Conservation (phyloP, 2,888 invertebrate genomes). For the Eristalis arbustorum region DNA sequence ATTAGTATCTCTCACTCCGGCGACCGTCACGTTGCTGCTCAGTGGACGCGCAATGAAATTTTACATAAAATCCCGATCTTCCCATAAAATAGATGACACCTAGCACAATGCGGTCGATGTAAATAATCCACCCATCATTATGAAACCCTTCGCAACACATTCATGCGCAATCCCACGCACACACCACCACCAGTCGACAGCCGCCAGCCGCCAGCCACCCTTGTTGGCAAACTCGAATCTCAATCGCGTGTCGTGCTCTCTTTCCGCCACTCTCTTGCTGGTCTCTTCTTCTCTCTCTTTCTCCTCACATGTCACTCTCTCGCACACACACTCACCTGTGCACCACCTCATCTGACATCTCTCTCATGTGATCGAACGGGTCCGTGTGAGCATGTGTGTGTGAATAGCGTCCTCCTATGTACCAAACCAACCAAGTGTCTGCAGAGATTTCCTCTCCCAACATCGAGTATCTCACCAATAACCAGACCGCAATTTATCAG, state of each 20-base stretch:
- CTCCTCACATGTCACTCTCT: slow-evolving; percentile 1
- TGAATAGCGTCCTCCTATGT: slow-evolving; percentile 25
- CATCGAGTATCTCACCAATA: slow-evolving; percentile 67
- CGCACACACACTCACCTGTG: slow-evolving; percentile 7
- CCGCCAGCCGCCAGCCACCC: neutral
- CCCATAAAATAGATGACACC: slow-evolving; percentile 31
- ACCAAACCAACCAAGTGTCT: slow-evolving; percentile 62
- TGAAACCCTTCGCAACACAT: slow-evolving; percentile 21
- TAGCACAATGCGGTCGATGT: slow-evolving; percentile 13
- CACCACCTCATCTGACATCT: neutral
- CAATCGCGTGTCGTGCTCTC: neutral
- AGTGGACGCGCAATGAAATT: slow-evolving; percentile 1
- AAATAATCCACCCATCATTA: slow-evolving; percentile 37
- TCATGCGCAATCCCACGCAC: slow-evolving; percentile 4
- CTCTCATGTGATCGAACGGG: slow-evolving; percentile 24
- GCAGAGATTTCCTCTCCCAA: slow-evolving; percentile 67
- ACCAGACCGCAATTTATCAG: slow-evolving; percentile 68
- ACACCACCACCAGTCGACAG: neutral
- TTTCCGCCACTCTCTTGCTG: neutral
- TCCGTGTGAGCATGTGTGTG: neutral
- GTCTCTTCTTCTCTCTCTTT: neutral
- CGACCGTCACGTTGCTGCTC: neutral
- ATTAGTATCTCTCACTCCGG: neutral
- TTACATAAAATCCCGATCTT: slow-evolving; percentile 46
- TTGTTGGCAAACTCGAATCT: neutral